Base-by-base conservation (phyloP, 2,888 invertebrate species). In the Mycogona germanica region DNA sequence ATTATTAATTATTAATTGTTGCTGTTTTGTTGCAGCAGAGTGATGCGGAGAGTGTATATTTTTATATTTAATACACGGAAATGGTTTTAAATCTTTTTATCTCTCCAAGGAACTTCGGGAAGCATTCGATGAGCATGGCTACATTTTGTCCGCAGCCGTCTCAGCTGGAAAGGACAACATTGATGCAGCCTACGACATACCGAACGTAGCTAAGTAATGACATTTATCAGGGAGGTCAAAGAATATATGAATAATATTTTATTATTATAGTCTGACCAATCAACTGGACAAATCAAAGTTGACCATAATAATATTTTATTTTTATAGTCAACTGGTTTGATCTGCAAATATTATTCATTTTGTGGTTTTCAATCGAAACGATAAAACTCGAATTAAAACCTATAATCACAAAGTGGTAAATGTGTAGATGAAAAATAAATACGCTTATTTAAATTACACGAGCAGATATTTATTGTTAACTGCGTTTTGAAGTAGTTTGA, bases 131-230 rank as follows among this genome's bases (percentile, higher is more conserved):
- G 65, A 71, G 17, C 59, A 75, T 50, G 76, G 76, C 1, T 68
- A 75, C 4, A 57, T 78, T 17, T 60, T 81, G 21, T 75, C 77
- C 1, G 78, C 78, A 3, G 80, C 81, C 2, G 80, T 81, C 0
- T 73, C 76, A 1, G 74, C 81, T 1, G 73, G 76, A 0, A 62
- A 65, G 14, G 56, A 59, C 7, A 63, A 67, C 5, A 67, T 69
- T 0, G 70, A 72, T 1, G 59, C 67, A 21, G 81, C 80, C 0
- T 83, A 82, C 62, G 71, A 79, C 63, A 74, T 82, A 26, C 68
- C 75, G 14, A 19, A 29, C 21, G 29, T 46, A 6, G n/a, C 46
- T 3, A 46, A 14, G 46, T 46, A 29, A n/a, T n/a, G n/a, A n/a
- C n/a, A n/a, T n/a, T n/a, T n/a, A n/a, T n/a, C n/a, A n/a, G n/a